phyloP scores from a whole-genome alignment of 2,113 vertebrate species.

The Oncorhynchus mykiss region DNA sequence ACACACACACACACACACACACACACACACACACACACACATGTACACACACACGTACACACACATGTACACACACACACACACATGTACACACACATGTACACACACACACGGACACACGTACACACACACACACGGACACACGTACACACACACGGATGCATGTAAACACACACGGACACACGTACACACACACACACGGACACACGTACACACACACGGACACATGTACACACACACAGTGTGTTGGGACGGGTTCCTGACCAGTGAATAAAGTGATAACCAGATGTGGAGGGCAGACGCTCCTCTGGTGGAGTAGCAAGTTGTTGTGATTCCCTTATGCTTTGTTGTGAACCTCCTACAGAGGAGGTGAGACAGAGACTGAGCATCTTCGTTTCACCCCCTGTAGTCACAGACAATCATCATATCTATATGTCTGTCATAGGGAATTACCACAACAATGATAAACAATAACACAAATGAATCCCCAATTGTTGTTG shows the following conservation, averaged over 20 bases:
- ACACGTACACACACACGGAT: neutral
- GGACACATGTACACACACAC: neutral
- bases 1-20: neutral
- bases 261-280: slow-evolving; percentile 53
- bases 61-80: too few species aligned
- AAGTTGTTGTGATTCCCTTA: neutral
- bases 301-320: slow-evolving; percentile 23
- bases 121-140: slow-evolving; percentile 13
- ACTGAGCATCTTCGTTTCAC: slow-evolving; percentile 16
- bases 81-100: too few species aligned
- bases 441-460: neutral
- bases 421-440: slow-evolving; percentile 18
- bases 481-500: neutral
- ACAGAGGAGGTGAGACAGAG: slow-evolving; percentile 20
- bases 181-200: neutral
- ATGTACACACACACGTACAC: too few species aligned
- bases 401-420: slow-evolving; percentile 30
- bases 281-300: slow-evolving; percentile 53
- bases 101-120: slow-evolving; percentile 10
- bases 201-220: neutral
- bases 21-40: too few species aligned
- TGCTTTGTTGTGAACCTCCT: slow-evolving; percentile 29
- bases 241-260: slow-evolving; percentile 56
- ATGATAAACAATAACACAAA: slow-evolving; percentile 7
- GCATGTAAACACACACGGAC: too few species aligned